phyloP scores from a whole-genome alignment of 2,888 invertebrate species.

The Syrphus vitripennis region DNA sequence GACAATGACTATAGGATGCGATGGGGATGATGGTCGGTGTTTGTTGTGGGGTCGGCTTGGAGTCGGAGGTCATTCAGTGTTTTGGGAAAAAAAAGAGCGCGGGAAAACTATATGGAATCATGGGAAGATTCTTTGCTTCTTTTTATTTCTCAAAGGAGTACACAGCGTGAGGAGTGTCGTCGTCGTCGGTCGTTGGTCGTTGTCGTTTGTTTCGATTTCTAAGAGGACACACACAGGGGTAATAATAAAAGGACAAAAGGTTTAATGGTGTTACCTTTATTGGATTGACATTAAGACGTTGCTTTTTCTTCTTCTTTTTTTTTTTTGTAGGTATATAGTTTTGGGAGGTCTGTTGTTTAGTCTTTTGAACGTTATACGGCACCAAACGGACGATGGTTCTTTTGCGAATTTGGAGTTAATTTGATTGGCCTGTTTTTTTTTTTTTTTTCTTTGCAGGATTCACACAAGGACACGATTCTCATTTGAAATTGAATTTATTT shows the following conservation, averaged over 20 bases:
- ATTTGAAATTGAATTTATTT: constrained; percentile 68
- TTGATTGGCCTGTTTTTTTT: constrained; percentile 39
- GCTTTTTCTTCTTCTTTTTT: neutral
- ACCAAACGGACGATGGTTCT: constrained; percentile 23
- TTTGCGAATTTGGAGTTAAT: constrained; percentile 44
- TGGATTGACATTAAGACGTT: constrained; percentile 68
- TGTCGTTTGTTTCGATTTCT: neutral
- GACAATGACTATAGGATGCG: too few relatives aligned
- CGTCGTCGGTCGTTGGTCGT: constrained; percentile 2
- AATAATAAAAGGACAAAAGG: constrained; percentile 56
- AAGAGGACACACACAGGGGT: neutral
- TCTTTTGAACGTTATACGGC: constrained; percentile 27
- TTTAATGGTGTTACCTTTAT: constrained; percentile 70
- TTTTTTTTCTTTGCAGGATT: constrained; percentile 46
- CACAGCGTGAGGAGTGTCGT: neutral
- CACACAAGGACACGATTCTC: constrained; percentile 64
- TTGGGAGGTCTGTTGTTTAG: constrained; percentile 22
- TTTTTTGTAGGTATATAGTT: neutral
- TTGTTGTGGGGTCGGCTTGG: neutral
- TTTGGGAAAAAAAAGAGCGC: constrained; percentile 27
- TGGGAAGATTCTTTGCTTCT: constrained; percentile 29
- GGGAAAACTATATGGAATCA: constrained; percentile 26
- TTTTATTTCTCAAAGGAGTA: neutral
- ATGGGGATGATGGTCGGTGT: neutral
- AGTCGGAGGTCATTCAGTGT: constrained; percentile 29